Percentiles rank a stretch among this genome's conserved stretches.
phyloP scores from a whole-genome alignment of 2,797 vertebrate species.

The Helarctos malayanus region DNA sequence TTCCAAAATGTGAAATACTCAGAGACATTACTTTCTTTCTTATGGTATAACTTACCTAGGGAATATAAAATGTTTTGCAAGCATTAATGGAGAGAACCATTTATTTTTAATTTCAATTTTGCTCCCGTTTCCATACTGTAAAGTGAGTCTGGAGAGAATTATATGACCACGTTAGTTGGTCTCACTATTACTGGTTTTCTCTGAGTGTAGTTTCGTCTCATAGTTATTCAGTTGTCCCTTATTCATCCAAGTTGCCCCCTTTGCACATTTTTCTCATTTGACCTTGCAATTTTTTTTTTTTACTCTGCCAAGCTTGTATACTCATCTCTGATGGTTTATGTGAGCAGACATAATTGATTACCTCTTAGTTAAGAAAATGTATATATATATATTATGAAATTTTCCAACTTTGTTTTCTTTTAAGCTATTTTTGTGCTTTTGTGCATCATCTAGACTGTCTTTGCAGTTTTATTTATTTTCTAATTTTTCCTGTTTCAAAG shows the following conservation, averaged over 20 bases:
- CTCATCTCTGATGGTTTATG: neutral
- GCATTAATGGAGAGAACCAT: neutral
- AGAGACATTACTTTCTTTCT: neutral
- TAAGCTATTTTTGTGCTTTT: neutral
- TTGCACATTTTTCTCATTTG: neutral
- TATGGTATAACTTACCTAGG: neutral
- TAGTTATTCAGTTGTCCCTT: neutral
- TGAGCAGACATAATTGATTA: neutral
- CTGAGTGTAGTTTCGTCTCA: neutral
- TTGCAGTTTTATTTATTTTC: conserved; percentile 14
- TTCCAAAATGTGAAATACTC: neutral
- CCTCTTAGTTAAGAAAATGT: neutral
- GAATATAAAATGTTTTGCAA: neutral
- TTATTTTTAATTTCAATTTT: conserved; percentile 1
- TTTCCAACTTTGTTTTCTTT: neutral
- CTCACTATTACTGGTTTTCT: neutral
- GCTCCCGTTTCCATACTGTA: neutral
- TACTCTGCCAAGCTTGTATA: neutral
- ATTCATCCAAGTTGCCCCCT: neutral
- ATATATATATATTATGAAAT: neutral
- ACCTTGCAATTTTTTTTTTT: neutral
- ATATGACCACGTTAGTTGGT: neutral
- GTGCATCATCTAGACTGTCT: neutral
- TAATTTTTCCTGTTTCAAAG: neutral
- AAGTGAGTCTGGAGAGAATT: neutral